Percentiles rank a stretch among this genome's conserved stretches.
These are phyloP conservation scores for Rambutsinella grinnellia DNA, from an alignment of 2,888 invertebrate species.

Conservation along the genomic window DNA sequence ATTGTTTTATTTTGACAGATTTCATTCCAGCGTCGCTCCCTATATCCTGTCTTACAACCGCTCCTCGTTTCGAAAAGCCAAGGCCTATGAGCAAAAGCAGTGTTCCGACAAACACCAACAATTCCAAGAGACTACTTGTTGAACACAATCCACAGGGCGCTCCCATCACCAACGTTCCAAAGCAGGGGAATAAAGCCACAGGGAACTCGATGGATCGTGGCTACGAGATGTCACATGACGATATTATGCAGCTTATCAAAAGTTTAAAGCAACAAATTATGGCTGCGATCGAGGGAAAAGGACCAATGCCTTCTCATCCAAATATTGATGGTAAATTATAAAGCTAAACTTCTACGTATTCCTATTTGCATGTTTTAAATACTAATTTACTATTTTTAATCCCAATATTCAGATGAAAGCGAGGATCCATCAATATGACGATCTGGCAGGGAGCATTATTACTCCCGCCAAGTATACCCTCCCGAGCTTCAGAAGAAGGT, in stretches of 20 bases:
- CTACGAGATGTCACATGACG: background rate
- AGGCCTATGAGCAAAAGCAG: constrained; percentile 3
- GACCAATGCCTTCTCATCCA: background rate
- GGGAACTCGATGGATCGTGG: background rate
- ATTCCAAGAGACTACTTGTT: background rate
- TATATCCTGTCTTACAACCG: constrained; percentile 92
- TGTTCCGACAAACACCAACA: background rate
- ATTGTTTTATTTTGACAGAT: constrained; percentile 73
- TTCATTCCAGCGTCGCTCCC: constrained; percentile 89
- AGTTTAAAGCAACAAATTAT: constrained; percentile 23
- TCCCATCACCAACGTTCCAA: background rate
- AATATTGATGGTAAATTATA: background rate
- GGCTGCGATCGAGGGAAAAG: background rate
- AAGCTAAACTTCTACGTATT: background rate
- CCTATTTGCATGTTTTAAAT: background rate
- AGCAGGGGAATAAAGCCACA: background rate
- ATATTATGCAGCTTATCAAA: constrained; percentile 21
- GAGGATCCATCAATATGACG: constrained; percentile 96
- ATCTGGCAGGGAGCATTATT: constrained; percentile 89
- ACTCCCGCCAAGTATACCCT: constrained; percentile 87
- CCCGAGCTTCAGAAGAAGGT: constrained; percentile 90
- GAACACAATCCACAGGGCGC: background rate
- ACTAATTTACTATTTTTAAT: constrained; percentile 66
- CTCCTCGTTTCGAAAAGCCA: constrained; percentile 82
- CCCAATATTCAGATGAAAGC: constrained; percentile 79